Conservation (phyloP, 2,888 invertebrate species). For the Pyrrhia umbra region DNA sequence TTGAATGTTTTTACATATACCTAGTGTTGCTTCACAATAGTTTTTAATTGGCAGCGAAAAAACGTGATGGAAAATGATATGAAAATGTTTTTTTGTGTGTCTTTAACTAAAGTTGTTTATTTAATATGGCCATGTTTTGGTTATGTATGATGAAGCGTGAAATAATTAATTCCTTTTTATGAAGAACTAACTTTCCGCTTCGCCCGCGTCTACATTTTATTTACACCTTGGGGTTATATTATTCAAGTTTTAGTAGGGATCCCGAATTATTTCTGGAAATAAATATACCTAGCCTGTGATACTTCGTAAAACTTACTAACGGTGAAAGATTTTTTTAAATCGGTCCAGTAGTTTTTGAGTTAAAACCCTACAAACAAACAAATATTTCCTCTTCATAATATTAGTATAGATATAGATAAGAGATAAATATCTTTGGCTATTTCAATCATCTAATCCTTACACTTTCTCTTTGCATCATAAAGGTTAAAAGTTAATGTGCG, state of each 20-base stretch:
- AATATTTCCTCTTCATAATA: no score
- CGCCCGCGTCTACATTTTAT: no score
- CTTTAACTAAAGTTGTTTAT: not conserved
- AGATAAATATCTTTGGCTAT: not conserved
- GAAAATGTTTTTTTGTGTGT: not conserved
- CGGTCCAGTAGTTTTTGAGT: no score
- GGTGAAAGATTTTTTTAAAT: no score
- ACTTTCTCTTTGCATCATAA: constrained; percentile 40
- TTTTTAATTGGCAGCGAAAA: constrained; percentile 1
- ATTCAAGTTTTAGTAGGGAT: no score
- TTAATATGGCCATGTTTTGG: not conserved
- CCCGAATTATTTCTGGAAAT: no score
- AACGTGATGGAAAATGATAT: not conserved
- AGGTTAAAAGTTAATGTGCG: constrained; percentile 29
- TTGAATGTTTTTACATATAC: constrained; percentile 15
- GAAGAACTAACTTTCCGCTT: no score
- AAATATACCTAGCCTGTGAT: no score
- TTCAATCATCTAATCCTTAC: not conserved
- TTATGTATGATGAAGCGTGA: not conserved
- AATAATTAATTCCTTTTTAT: not conserved
- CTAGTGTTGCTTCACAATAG: not conserved
- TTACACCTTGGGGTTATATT: no score
- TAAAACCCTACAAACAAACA: no score
- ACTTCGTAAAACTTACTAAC: no score
- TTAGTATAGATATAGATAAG: no score